phyloP scores from a whole-genome alignment of 92 coral and sea anemone species.

The Phymanthus crucifer region DNA sequence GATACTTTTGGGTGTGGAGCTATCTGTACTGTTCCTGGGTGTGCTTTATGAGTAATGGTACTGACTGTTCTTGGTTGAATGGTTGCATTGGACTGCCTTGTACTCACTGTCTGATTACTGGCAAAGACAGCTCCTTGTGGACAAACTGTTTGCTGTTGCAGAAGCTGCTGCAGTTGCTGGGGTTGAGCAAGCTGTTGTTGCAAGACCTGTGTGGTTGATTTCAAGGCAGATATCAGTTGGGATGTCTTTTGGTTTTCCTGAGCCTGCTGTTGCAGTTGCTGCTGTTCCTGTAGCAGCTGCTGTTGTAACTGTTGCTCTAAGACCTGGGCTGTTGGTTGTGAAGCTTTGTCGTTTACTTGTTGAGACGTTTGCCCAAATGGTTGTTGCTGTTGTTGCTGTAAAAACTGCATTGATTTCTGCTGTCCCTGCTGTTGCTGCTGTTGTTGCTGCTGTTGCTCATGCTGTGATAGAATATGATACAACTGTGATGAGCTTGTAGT shows the following conservation, averaged over 20 bases:
- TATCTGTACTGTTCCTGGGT: conserved; percentile 16
- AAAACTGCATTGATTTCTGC: conserved; percentile 12
- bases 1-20: conserved; percentile 34
- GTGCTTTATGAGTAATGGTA: background rate
- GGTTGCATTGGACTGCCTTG: background rate
- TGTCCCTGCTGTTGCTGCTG: conserved; percentile 25
- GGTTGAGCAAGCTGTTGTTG: conserved; percentile 37
- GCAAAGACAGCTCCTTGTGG: conserved; percentile 8
- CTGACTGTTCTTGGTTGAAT: conserved; percentile 14
- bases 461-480: conserved; percentile 14
- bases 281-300: conserved; percentile 46
- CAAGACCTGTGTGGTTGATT: conserved; percentile 28
- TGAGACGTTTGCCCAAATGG: conserved; percentile 14
- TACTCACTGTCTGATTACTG: background rate
- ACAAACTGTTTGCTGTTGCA: conserved; percentile 23
- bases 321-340: conserved; percentile 9
- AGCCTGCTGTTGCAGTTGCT: conserved; percentile 43
- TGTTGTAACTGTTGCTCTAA: conserved; percentile 42
- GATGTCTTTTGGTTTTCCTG: conserved; percentile 37
- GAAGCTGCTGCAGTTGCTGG: conserved; percentile 34
- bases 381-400: conserved; percentile 26
- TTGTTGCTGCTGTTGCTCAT: conserved; percentile 18
- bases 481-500: background rate
- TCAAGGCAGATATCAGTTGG: conserved; percentile 28
- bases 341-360: conserved; percentile 8